Evolutionary conservation across 30 jellyfish, hydroid and myxozoan genomes (phyloP), one percentile per base, ranked within the genome.

Genomic region (Pelagia noctiluca): DNA sequence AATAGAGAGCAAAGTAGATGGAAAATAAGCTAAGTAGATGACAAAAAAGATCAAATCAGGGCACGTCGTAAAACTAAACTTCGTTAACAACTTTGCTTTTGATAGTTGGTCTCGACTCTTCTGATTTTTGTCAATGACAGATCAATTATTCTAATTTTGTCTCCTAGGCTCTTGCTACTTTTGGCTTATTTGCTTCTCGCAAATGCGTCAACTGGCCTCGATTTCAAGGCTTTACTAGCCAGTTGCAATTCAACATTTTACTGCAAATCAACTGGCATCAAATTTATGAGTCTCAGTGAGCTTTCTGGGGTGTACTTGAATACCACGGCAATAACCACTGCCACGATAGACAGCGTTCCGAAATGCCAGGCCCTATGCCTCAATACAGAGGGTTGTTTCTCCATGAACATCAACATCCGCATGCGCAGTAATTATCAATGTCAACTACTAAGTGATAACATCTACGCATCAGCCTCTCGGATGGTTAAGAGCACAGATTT

Each of bases 211-310:
- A n/a, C n/a, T n/a, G n/a, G n/a, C n/a, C n/a, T n/a, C n/a, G n/a
- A n/a, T n/a, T n/a, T n/a, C n/a, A n/a, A n/a, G n/a, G n/a, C n/a
- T n/a, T n/a, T n/a, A n/a, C n/a, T n/a, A n/a, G n/a, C n/a, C n/a
- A n/a, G n/a, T n/a, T 75, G 87, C 87, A 52, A 54, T 21, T 75
- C 87, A 24, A 52, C 76, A 4, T 75, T 22, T 35, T 50, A 75
- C 76, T 75, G 87, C 64, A 26, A 24, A 25, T 50, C 87, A 29
- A 37, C 75, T 1, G 75, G 53, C 30, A 64, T 53, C 76, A 50
- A 33, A 28, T 75, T 50, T 64, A 75, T 52, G 2, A 38, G 75
- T 1, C 50, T 75, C 76, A 31, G 33, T 23, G 24, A 75, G 24
- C 1, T 53, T 18, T 7, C 87, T 7, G 57, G 57, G 33, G 22